These are phyloP conservation scores for Microtus pennsylvanicus DNA, from an alignment of 2,113 vertebrate species.

Conservation along the genomic window DNA sequence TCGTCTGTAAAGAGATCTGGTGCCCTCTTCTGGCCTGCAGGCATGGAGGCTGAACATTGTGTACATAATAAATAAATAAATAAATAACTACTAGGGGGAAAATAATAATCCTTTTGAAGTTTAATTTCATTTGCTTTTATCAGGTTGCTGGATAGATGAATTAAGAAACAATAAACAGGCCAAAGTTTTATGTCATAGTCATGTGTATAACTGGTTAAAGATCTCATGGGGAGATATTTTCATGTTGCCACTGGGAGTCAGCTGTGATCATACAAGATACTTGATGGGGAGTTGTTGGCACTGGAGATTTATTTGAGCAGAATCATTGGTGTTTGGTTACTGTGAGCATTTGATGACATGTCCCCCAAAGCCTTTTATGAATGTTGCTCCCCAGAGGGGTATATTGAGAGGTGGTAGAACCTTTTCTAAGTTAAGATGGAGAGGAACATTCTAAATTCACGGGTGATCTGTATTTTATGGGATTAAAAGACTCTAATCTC, in stretches of 20 bases:
- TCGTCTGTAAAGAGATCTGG: no score
- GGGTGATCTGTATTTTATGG: no score
- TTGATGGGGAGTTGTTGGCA: neutral
- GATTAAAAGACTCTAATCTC: neutral
- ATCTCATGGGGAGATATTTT: neutral
- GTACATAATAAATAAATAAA: no score
- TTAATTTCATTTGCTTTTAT: neutral
- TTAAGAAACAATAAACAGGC: neutral
- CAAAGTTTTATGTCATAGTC: neutral
- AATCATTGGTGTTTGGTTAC: neutral
- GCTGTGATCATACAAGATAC: neutral
- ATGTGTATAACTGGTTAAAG: neutral
- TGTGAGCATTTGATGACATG: neutral
- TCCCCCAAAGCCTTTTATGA: neutral
- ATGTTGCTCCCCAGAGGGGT: neutral
- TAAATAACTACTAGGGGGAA: neutral
- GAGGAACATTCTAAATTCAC: neutral
- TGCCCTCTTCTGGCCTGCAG: no score
- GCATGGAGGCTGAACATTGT: no score
- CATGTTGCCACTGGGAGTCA: neutral
- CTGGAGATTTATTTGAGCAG: neutral
- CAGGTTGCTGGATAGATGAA: neutral
- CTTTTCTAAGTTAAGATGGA: neutral
- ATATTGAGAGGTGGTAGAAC: neutral
- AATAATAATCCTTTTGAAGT: neutral